phyloP scores from a whole-genome alignment of 2,888 invertebrate genomes.

The Cryptosula pallasiana region DNA sequence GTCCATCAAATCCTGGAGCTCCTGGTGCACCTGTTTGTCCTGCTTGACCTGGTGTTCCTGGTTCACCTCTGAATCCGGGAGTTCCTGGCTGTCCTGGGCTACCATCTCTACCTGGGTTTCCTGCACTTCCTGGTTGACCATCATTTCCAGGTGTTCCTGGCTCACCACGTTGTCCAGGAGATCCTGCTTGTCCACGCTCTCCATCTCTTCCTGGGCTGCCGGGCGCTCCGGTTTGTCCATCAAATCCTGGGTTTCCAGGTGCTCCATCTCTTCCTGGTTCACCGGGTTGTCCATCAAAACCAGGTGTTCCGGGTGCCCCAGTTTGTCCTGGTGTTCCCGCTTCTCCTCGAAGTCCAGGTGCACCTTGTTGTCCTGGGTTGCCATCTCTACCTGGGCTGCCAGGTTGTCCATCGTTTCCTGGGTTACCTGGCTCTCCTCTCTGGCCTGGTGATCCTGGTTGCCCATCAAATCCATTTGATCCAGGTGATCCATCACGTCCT shows the following conservation, averaged over 20 bases:
- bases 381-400: slow-evolving; percentile 24
- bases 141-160: neutral
- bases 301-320: slow-evolving; percentile 1
- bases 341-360: neutral
- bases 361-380: neutral
- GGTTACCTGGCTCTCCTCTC: neutral
- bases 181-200: neutral
- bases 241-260: neutral
- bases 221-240: neutral
- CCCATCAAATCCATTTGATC: slow-evolving; percentile 22
- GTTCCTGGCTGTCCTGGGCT: slow-evolving; percentile 1
- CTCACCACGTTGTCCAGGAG: slow-evolving; percentile 2
- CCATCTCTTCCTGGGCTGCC: neutral
- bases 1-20: slow-evolving; percentile 25
- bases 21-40: slow-evolving; percentile 24
- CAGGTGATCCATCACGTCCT: slow-evolving; percentile 24
- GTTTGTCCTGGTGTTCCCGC: neutral
- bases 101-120: neutral
- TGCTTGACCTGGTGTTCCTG: slow-evolving; percentile 24
- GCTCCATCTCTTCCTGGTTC: neutral
- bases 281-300: slow-evolving; percentile 17
- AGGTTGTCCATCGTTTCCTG: slow-evolving; percentile 25
- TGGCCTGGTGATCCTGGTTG: slow-evolving; percentile 6
- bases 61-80: slow-evolving; percentile 18
- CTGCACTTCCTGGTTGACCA: neutral